phyloP scores from a whole-genome alignment of 2,113 vertebrate genomes.

The Sylvilagus bachmani region DNA sequence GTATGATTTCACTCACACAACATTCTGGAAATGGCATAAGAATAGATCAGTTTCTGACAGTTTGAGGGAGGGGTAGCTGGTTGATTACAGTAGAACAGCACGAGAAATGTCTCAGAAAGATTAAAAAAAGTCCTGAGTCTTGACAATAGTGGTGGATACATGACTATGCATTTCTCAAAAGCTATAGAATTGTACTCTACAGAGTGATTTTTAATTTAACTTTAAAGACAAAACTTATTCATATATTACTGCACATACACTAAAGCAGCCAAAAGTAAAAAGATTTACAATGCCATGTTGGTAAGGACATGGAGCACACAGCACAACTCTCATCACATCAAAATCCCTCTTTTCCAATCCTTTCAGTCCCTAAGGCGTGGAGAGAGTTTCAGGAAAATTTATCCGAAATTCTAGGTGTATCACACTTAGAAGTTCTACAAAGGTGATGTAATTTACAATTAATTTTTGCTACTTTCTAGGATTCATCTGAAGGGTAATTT shows the following conservation, averaged over 20 bases:
- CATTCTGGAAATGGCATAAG: neutral
- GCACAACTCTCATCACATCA: neutral
- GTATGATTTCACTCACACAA: neutral
- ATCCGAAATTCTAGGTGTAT: neutral
- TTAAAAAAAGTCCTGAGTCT: neutral
- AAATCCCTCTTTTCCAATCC: neutral
- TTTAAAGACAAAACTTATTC: neutral
- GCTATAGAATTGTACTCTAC: neutral
- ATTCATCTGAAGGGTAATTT: slow-evolving; percentile 12
- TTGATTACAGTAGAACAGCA: rapidly evolving
- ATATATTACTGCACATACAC: neutral
- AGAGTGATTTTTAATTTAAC: neutral
- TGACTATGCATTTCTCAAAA: neutral
- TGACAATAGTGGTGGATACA: neutral
- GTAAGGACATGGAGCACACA: neutral
- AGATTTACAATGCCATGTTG: neutral
- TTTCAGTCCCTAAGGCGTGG: neutral
- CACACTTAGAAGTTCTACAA: neutral
- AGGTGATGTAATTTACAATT: slow-evolving; percentile 17
- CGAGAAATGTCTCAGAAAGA: neutral
- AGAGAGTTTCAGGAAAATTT: neutral
- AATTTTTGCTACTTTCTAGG: slow-evolving; percentile 16
- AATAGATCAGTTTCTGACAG: neutral
- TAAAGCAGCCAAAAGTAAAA: neutral
- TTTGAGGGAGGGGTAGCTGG: neutral